These are phyloP conservation scores for Falco biarmicus DNA, from an alignment of 2,797 vertebrate genomes.

Conservation along the genomic window DNA sequence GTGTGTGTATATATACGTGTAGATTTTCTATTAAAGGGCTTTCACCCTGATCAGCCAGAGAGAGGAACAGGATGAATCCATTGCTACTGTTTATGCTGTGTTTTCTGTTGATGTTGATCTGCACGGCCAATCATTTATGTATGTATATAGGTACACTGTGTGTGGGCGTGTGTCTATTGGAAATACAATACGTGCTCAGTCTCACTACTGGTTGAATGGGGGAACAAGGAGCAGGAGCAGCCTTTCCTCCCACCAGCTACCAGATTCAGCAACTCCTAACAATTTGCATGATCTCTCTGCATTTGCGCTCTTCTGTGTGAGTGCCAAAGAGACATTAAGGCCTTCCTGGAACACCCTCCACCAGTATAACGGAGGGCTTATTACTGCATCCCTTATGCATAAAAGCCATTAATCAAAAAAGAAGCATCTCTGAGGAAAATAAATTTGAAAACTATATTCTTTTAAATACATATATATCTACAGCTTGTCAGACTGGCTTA, in stretches of 20 bases:
- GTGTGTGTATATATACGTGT: accelerated
- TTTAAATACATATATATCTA: neutral
- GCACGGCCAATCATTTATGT: neutral
- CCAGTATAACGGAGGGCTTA: neutral
- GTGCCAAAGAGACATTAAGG: neutral
- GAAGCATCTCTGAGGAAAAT: neutral
- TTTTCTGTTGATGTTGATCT: neutral
- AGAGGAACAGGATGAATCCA: neutral
- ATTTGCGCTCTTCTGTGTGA: neutral
- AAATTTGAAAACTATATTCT: neutral
- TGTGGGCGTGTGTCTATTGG: neutral
- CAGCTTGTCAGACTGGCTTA: neutral
- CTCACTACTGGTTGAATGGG: neutral
- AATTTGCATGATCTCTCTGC: neutral
- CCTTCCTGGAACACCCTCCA: neutral
- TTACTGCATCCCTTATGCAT: neutral
- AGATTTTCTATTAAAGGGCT: neutral
- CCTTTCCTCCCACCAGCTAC: neutral
- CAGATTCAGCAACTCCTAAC: neutral
- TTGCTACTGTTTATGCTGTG: neutral
- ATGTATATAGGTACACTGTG: accelerated
- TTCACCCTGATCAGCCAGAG: neutral
- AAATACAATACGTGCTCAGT: neutral
- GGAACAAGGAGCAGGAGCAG: neutral
- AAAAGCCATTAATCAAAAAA: neutral